Percentiles rank a stretch among this genome's conserved stretches.
phyloP scores from a whole-genome alignment of 2,888 invertebrate genomes.

The Eugnorisma glareosa region DNA sequence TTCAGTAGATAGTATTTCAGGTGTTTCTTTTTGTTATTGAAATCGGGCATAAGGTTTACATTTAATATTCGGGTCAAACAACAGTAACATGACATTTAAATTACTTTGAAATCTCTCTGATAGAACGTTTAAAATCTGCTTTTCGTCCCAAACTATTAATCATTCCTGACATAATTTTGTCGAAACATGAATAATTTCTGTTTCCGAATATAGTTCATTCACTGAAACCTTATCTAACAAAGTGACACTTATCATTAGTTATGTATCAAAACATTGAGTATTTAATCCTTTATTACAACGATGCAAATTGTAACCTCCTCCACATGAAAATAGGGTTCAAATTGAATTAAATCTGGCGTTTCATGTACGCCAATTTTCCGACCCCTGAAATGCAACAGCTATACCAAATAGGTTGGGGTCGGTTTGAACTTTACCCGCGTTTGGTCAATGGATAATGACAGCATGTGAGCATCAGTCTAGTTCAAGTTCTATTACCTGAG shows the following conservation, averaged over 20 bases:
- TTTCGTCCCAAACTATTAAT: conserved; percentile 19
- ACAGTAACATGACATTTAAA: conserved; percentile 15
- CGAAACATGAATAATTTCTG: conserved; percentile 35
- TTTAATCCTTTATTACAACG: neutral
- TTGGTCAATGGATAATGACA: conserved; percentile 1
- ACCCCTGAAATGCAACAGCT: conserved; percentile 17
- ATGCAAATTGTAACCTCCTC: neutral
- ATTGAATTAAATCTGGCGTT: neutral
- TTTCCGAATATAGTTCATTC: conserved; percentile 27
- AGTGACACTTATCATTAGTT: conserved; percentile 30
- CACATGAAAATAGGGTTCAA: neutral
- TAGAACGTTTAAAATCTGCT: conserved; percentile 22
- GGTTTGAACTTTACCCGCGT: conserved; percentile 12
- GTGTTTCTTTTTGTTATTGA: neutral
- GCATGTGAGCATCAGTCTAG: neutral
- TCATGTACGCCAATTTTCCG: neutral
- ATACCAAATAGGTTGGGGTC: neutral
- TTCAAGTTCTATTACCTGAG: neutral
- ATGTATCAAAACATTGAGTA: conserved; percentile 6
- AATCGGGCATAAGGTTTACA: neutral
- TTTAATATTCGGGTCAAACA: neutral
- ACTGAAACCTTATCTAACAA: conserved; percentile 18
- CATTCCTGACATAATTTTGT: conserved; percentile 1
- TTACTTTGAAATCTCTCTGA: conserved; percentile 18
- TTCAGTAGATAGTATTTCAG: neutral